Evolutionary conservation across 2,113 vertebrate genomes (phyloP), one percentile per base, ranked within the genome.

Genomic region (Pollimyrus isidori): DNA sequence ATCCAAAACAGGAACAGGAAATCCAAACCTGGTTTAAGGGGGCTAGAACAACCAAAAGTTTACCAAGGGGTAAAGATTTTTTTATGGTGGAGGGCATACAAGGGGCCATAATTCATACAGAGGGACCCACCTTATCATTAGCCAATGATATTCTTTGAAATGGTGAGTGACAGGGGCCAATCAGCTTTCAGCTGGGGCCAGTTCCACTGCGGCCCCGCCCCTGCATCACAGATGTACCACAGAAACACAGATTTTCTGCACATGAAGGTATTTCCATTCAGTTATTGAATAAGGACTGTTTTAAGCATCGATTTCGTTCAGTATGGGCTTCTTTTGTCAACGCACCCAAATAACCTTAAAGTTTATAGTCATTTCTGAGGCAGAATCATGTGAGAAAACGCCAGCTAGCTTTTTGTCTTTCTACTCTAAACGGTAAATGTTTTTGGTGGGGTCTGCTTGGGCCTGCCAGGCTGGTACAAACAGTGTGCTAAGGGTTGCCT

Each of bases 401-500:
- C 0, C 21, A 48, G 45, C 17, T 48, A 84, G 45, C 45, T 42
- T 83, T 45, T 4, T 17, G 13, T 45, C 73, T 83, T 83, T 10
- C 80, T 83, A 19, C 42, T 83, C 10, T 42, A 45, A 45, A 48
- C 19, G 23, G 3, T 84, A 26, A 46, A 84, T 69, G 62, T 11
- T 69, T 69, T n/a, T 69, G 62, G 13, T 69, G 4, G 42, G 35
- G 35, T 84, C 45, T 48, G 19, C 9, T n/a, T n/a, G 45, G 45
- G 23, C 82, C 42, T 48, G 73, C 73, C 73, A 80, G 73, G 15
- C 82, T 46, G 21, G 7, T 53, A 35, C 26, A 42, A 87, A 19
- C 30, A 87, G 87, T 39, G 35, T 21, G 39, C 10, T 58, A 65
- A 76, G 88, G 76, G 94, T 95, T 93, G 90, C 93, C 93, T 92